Base-by-base conservation (phyloP, 1,140 invertebrate genomes). In the Drosophila trapezifrons region DNA sequence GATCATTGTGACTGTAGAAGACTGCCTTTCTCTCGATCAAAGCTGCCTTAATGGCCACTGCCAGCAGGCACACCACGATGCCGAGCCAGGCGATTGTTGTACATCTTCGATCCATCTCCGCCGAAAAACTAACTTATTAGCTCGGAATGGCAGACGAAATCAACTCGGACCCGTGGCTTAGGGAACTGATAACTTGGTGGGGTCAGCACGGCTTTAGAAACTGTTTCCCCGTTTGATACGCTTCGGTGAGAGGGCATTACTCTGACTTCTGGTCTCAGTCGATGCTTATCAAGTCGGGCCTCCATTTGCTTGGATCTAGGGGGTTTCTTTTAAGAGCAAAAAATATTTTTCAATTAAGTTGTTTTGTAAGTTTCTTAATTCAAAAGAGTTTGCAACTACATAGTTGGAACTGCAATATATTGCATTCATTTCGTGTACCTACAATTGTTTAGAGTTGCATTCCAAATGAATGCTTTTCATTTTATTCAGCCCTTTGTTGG, bases 381-480 rank as follows among this genome's bases (percentile, higher is more conserved):
- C 4, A 20, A 37, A 13, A 15, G 18, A 52, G 15, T 18, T 18
- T 13, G 3, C 13, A 62, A 15, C 12, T 37, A n/a, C n/a, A n/a
- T n/a, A n/a, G 20, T 62, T 37, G 8, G 3, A 63, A 37, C 9
- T 37, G 8, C 13, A 20, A 27, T 64, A 64, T 17, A 64, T 46
- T 64, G 63, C 10, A 10, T 13, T 5, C 12, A 4, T n/a, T 45
- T 43, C 35, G 29, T 15, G 5, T 37, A n/a, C n/a, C n/a, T n/a
- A 20, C 51, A 52, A 52, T 52, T 52, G 32, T 35, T 52, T 52
- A 35, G 38, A 6, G 27, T 42, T 59, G 27, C 27, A 20, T 64
- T 37, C 13, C 15, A 13, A 46, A 46, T 46, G 22, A 63, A 65
- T 46, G 25, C 29, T 47, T 29, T 29, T 35, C 22, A 29, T 29